These are phyloP conservation scores for Eurystomus gularis DNA, from an alignment of 2,113 vertebrate genomes.

Conservation along the genomic window DNA sequence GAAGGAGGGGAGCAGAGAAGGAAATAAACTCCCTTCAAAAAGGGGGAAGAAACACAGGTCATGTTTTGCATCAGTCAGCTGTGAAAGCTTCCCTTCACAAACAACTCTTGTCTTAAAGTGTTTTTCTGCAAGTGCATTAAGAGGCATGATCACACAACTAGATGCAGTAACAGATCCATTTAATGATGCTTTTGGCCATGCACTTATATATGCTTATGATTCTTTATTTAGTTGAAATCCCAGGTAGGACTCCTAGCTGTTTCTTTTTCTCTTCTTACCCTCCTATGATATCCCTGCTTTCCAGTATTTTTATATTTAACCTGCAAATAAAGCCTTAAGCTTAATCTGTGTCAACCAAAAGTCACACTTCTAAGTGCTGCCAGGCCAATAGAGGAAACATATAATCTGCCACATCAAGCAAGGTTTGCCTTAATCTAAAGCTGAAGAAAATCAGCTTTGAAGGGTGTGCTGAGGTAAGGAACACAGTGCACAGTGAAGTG, in stretches of 20 bases:
- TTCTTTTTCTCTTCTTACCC: not conserved
- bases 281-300: not conserved
- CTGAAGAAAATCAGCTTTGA: constrained; percentile 60
- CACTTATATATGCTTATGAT: not conserved
- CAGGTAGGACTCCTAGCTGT: not conserved
- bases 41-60: not conserved
- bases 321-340: not conserved
- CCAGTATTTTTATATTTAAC: constrained; percentile 3
- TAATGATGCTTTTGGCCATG: not conserved
- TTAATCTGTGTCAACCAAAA: constrained; percentile 24
- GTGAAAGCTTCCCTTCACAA: not conserved
- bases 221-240: not conserved
- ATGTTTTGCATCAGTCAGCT: not conserved
- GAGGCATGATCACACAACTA: not conserved
- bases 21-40: not conserved
- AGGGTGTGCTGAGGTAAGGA: constrained; percentile 42
- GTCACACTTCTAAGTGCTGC: constrained; percentile 18
- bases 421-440: constrained; percentile 60
- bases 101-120: not conserved
- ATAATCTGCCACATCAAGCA: constrained; percentile 31
- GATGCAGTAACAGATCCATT: not conserved
- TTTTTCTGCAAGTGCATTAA: not conserved
- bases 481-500: not conserved
- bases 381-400: not conserved
- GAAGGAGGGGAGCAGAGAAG: not conserved